A percentile compares a stretch with the other conserved stretches of the same genome.
These are phyloP conservation scores for Lysandra bellargus DNA, from an alignment of 2,888 invertebrate genomes.

Conservation along the genomic window DNA sequence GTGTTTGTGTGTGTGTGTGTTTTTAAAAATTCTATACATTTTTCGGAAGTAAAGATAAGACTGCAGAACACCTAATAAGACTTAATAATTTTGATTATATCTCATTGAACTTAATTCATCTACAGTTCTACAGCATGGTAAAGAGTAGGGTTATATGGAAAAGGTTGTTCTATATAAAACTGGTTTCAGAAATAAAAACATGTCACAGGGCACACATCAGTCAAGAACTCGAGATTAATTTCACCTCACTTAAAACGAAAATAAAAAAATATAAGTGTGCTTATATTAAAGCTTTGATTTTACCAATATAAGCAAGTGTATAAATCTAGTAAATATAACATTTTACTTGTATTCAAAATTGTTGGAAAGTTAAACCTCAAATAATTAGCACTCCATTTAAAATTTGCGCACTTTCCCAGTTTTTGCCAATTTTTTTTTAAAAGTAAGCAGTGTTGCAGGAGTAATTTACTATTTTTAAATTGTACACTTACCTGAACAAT, in stretches of 20 bases:
- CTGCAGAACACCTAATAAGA: too few species aligned
- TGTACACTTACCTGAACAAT: constrained; percentile 69
- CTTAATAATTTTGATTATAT: neutral
- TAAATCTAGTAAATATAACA: too few species aligned
- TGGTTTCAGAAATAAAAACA: constrained; percentile 2
- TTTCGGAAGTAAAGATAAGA: neutral
- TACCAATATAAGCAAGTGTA: neutral
- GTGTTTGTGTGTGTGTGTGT: too few species aligned
- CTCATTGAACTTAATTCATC: neutral
- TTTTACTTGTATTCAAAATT: too few species aligned
- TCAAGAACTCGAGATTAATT: neutral
- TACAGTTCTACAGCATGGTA: neutral
- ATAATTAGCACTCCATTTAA: too few species aligned
- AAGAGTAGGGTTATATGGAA: neutral
- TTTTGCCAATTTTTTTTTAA: too few species aligned
- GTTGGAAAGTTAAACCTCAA: too few species aligned
- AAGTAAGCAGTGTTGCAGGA: too few species aligned
- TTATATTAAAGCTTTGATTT: neutral
- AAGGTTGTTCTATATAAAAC: neutral
- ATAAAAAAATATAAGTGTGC: neutral
- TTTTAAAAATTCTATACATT: neutral
- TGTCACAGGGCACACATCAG: neutral
- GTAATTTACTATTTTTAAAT: too few species aligned
- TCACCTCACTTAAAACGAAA: neutral
- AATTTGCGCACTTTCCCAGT: too few species aligned